Conservation (phyloP, 2,888 invertebrate genomes). For the Hydropsyche betteni region DNA sequence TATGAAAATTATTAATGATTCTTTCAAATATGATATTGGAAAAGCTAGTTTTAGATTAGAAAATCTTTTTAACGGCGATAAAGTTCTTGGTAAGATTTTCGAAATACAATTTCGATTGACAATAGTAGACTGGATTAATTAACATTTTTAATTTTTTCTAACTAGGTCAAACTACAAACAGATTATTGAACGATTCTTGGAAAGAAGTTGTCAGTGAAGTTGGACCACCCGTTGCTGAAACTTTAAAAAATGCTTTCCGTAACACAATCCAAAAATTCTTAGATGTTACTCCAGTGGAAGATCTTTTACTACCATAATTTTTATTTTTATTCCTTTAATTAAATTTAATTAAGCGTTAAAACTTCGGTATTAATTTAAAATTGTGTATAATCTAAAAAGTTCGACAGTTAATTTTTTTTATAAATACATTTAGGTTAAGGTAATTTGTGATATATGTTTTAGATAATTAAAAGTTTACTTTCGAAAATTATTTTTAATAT, state of each 20-base stretch:
- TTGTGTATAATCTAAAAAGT: no score
- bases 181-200: conserved; percentile 47
- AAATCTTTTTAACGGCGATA: conserved; percentile 50
- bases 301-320: conserved; percentile 38
- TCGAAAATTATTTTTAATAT: no score
- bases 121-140: background rate
- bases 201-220: conserved; percentile 46
- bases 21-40: conserved; percentile 46
- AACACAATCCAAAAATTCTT: conserved; percentile 43
- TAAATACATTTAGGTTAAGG: background rate
- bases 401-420: no score
- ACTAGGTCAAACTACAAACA: conserved; percentile 47
- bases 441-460: conserved; percentile 5
- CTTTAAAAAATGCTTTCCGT: conserved; percentile 40
- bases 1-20: conserved; percentile 37
- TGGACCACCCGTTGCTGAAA: conserved; percentile 41
- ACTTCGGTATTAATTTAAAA: no score
- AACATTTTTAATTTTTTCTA: conserved; percentile 22
- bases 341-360: background rate
- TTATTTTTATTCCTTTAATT: background rate
- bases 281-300: conserved; percentile 36
- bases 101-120: background rate
- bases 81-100: conserved; percentile 45
- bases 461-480: no score
- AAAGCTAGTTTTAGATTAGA: conserved; percentile 46